Conservation (phyloP, 1,140 invertebrate species). For the Centruroides sculpturatus region DNA sequence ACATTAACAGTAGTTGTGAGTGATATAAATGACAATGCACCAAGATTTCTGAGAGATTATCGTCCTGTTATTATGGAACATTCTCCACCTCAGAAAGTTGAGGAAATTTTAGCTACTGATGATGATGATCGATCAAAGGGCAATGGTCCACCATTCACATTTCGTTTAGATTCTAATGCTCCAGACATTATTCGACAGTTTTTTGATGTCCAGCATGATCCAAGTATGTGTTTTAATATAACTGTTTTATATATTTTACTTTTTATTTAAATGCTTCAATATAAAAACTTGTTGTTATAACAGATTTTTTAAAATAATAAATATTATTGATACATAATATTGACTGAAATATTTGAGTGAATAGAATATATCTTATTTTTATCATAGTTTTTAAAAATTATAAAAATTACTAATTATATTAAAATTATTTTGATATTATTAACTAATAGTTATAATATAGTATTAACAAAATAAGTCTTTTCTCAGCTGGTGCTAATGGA, state of each 20-base stretch:
- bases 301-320: not conserved
- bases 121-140: slow-evolving; percentile 85
- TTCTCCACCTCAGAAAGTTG: slow-evolving; percentile 69
- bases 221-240: not conserved
- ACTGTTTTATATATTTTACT: not conserved
- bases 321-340: not conserved
- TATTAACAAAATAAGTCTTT: slow-evolving; percentile 23
- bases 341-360: not conserved
- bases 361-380: not conserved
- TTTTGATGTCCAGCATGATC: slow-evolving; percentile 54
- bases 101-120: slow-evolving; percentile 86
- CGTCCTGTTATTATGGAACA: slow-evolving; percentile 82
- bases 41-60: slow-evolving; percentile 55
- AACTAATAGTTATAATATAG: not conserved
- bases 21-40: slow-evolving; percentile 86
- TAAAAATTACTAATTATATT: no score
- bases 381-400: no score
- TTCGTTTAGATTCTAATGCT: slow-evolving; percentile 77
- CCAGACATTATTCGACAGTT: slow-evolving; percentile 80
- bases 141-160: slow-evolving; percentile 89
- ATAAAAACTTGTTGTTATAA: not conserved
- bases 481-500: slow-evolving; percentile 75
- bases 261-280: not conserved
- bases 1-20: slow-evolving; percentile 87
- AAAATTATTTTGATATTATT: no score